Evolutionary conservation across 2,113 vertebrate genomes (phyloP), one percentile per base, ranked within the genome.

Genomic region (Platanista minor): DNA sequence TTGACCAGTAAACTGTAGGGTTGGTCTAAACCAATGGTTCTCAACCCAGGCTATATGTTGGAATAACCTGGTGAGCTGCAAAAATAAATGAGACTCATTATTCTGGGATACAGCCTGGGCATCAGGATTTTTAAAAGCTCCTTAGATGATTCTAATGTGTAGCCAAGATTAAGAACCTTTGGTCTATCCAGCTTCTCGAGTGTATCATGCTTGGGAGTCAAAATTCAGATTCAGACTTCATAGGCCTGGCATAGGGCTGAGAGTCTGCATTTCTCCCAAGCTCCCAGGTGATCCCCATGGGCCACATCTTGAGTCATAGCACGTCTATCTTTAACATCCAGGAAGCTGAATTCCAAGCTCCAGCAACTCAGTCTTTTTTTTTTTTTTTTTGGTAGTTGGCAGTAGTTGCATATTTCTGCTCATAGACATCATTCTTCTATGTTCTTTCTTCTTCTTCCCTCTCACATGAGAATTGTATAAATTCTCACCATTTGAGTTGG

Each of bases 401-500:
- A 41, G 14, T 13, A 33, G 3, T 41, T 36, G 14, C 3, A 0
- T n/a, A 13, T 75, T 91, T 87, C 75, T 78, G 31, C 36, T 69
- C 52, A 4, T 6, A 31, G 78, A 49, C 18, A 9, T 23, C 6
- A 5, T 54, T 49, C 23, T 59, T 61, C 69, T 59, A 64, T 62
- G 39, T 33, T 67, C 62, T 83, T 86, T 78, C 57, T 59, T 74
- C n/a, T 25, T 46, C 33, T 6, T 31, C 39, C 41, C 25, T 49
- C 27, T 49, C 43, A 85, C 43, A 1, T 36, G 69, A 75, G 74
- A 66, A 64, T 77, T 61, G 46, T 49, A 64, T 71, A 49, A 41
- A 31, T 81, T 59, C 59, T 59, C 49, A 29, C 46, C 61, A 2
- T n/a, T 89, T 89, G 74, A 93, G 75, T 90, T 91, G 87, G 80